Conservation (phyloP, 2,113 vertebrate species). For the Lepidothrix coronata region DNA sequence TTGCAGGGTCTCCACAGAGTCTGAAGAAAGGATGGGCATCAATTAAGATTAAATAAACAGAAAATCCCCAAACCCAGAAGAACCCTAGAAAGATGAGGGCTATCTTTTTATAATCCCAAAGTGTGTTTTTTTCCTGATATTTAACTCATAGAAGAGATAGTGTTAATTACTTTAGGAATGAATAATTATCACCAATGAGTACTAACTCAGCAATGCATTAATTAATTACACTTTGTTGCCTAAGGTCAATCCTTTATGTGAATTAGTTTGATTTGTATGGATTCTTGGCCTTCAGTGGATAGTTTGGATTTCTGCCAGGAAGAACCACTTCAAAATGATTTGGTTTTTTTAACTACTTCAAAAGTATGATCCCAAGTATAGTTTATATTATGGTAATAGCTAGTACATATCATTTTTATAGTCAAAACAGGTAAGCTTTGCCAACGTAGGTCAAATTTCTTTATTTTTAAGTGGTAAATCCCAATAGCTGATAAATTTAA, state of each 20-base stretch:
- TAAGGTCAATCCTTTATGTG: neutral
- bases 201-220: neutral
- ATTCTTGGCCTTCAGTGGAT: neutral
- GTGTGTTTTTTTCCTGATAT: neutral
- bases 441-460: neutral
- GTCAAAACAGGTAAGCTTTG: neutral
- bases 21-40: neutral
- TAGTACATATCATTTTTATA: neutral
- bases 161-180: neutral
- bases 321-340: neutral
- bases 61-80: neutral
- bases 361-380: neutral
- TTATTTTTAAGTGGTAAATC: neutral
- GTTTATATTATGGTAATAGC: neutral
- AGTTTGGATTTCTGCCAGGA: neutral
- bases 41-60: neutral
- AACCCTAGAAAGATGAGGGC: fast-evolving
- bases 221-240: neutral
- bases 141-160: neutral
- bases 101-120: neutral
- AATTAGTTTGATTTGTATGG: neutral
- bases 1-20: neutral
- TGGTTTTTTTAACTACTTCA: neutral
- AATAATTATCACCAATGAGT: neutral
- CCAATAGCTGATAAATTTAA: neutral